Base-by-base conservation (phyloP, 2,797 vertebrate species). In the Chloroceryle amazona region DNA sequence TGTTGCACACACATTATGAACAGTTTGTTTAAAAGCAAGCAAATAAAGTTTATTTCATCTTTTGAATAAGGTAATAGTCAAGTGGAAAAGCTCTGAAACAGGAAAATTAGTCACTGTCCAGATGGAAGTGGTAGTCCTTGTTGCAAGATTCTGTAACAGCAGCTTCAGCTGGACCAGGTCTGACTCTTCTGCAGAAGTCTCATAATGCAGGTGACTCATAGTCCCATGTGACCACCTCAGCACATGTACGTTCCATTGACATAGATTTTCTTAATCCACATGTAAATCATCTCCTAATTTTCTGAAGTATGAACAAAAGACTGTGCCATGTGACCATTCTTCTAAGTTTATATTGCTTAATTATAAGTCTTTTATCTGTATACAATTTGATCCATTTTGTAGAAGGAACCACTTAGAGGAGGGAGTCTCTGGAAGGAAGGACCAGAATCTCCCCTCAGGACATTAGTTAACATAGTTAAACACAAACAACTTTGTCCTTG, bases 401-500 rank as follows among this genome's bases (percentile, higher is more conserved):
- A 44, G 11, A 28, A 29, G 14, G 3, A 83, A 35, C 4, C 11
- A 31, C 5, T 46, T 35, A 19, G 11, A 22, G 46, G 46, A 47
- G 12, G 9, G 2, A 52, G 23, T 58, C 3, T 37, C 46, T 62
- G 37, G 25, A 71, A 54, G 52, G 13, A 70, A 29, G 7, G 35
- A 11, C 13, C 13, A 61, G 9, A 78, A 62, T 21, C 10, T 57
- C 10, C 46, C 14, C 4, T 55, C 23, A 70, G 17, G 21, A 49
- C 25, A 26, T 31, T 9, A 54, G 31, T 19, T 61, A n/a, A 26
- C 7, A 13, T 5, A 31, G 9, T 22, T 35, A 42, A 55, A 20
- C 4, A 54, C 11, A 58, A 0, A 62, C 0, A 14, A 3, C 6
- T 42, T 52, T 66, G 18, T n/a, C 19, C 22, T 68, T 46, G 26